These are phyloP conservation scores for Ammodytes marinus DNA, from an alignment of 2,113 vertebrate genomes.

Conservation along the genomic window DNA sequence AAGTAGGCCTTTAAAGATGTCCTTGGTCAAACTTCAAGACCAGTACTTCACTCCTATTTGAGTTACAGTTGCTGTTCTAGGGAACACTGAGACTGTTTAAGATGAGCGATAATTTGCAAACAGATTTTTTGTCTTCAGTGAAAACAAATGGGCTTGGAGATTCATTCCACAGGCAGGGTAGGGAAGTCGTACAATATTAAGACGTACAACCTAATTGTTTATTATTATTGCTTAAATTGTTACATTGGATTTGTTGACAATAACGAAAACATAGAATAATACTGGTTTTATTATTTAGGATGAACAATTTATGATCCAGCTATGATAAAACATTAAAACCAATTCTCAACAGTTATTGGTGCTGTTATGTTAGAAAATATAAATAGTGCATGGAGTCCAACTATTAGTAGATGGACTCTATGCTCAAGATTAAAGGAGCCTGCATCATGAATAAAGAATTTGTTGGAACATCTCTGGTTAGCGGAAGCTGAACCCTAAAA, in stretches of 20 bases:
- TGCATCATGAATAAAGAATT: not conserved
- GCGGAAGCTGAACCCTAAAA: not conserved
- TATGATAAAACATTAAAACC: not conserved
- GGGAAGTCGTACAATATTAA: not conserved
- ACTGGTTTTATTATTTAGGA: not conserved
- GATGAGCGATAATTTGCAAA: not conserved
- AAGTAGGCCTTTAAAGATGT: no score
- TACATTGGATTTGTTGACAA: not conserved
- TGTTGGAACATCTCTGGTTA: conserved; percentile 5
- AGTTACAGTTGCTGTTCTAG: not conserved
- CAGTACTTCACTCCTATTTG: not conserved
- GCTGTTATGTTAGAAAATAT: not conserved
- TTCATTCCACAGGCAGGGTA: not conserved
- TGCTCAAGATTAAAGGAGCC: not conserved
- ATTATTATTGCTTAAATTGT: no score
- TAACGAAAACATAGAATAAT: not conserved
- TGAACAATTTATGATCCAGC: not conserved
- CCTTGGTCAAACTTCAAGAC: not conserved
- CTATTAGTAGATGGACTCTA: not conserved
- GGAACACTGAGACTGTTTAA: not conserved
- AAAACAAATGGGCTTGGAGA: not conserved
- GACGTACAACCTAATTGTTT: not conserved
- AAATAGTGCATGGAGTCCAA: not conserved
- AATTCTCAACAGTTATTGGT: not conserved
- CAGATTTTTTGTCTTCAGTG: not conserved